These are phyloP conservation scores for Platysteira castanea DNA, from an alignment of 2,113 vertebrate species.

Conservation along the genomic window DNA sequence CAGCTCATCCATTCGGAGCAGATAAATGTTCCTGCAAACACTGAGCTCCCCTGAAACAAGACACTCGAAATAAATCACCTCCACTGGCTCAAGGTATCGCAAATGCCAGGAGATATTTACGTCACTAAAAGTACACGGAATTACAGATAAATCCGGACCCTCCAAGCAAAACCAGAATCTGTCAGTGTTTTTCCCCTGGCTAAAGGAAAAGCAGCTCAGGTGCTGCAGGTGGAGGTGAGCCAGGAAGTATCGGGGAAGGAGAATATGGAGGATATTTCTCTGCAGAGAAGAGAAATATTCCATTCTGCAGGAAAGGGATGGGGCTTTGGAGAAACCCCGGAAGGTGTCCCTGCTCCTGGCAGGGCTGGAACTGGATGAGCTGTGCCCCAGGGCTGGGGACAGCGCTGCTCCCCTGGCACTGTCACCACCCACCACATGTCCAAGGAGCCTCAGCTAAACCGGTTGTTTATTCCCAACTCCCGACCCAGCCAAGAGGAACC, in stretches of 20 bases:
- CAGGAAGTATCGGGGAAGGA: background rate
- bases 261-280: background rate
- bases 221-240: background rate
- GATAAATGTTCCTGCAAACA: background rate
- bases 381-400: background rate
- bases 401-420: background rate
- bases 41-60: conserved; percentile 29
- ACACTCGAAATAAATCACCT: conserved; percentile 13
- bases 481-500: background rate
- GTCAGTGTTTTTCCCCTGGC: background rate
- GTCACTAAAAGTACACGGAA: background rate
- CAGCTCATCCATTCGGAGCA: background rate
- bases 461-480: background rate
- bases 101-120: background rate
- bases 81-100: background rate
- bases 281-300: background rate
- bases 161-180: background rate
- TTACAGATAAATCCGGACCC: background rate
- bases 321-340: background rate
- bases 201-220: background rate
- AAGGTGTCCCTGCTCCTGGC: background rate
- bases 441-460: background rate
- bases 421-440: background rate
- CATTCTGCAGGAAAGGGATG: background rate
- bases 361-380: background rate